These are phyloP conservation scores for Limnephilus rhombicus DNA, from an alignment of 2,888 invertebrate genomes.

Conservation along the genomic window DNA sequence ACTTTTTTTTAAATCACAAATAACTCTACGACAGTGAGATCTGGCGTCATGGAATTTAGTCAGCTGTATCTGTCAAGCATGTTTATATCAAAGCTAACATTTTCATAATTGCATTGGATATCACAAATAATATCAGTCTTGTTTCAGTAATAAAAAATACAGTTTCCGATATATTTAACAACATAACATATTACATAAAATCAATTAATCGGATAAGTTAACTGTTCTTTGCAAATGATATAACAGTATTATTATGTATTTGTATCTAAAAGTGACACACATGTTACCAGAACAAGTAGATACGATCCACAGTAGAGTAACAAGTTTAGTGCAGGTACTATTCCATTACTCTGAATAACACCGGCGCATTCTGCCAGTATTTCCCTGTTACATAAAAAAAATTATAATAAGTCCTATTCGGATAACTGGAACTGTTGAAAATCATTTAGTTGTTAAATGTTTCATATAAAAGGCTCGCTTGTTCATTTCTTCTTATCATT, in stretches of 20 bases:
- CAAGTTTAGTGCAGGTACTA: not conserved
- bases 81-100: too few relatives aligned
- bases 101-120: too few relatives aligned
- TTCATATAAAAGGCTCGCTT: slow-evolving; percentile 29
- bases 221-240: not conserved
- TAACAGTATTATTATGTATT: not conserved
- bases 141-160: too few relatives aligned
- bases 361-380: not conserved
- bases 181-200: not conserved
- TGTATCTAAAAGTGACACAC: not conserved
- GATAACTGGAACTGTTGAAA: slow-evolving; percentile 17
- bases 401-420: not conserved
- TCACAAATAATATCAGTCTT: too few relatives aligned
- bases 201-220: not conserved
- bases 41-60: too few relatives aligned
- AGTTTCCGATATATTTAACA: not conserved
- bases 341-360: not conserved
- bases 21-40: too few relatives aligned
- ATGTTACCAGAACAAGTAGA: not conserved
- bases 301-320: not conserved
- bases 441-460: not conserved
- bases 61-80: too few relatives aligned
- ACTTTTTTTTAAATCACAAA: too few relatives aligned
- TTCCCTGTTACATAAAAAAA: slow-evolving; percentile 22
- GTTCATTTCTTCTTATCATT: slow-evolving; percentile 9